phyloP scores from a whole-genome alignment of 2,797 vertebrate genomes.

The Squalus acanthias region DNA sequence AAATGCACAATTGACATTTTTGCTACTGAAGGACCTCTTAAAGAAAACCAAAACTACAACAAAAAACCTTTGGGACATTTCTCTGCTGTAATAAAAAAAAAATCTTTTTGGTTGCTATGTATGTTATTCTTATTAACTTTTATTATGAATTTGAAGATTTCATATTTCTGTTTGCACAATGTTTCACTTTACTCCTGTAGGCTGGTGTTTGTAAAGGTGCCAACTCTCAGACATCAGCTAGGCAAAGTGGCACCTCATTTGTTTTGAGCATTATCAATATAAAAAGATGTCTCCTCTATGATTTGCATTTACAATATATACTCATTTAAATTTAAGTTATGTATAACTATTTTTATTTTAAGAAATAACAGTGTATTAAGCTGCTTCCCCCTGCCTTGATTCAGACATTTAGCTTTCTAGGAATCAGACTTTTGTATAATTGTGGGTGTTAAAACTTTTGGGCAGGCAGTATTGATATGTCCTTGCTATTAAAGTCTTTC shows the following conservation, averaged over 20 bases:
- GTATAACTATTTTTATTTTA: neutral
- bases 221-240: neutral
- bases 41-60: neutral
- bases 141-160: neutral
- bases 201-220: neutral
- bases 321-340: slow-evolving; percentile 31
- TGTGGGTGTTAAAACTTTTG: slow-evolving; percentile 32
- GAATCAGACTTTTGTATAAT: neutral
- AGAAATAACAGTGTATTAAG: neutral
- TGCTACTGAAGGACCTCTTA: slow-evolving; percentile 26
- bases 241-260: neutral
- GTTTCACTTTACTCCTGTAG: neutral
- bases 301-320: slow-evolving; percentile 12
- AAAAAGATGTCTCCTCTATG: slow-evolving; percentile 19
- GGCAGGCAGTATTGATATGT: neutral
- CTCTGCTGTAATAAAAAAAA: neutral
- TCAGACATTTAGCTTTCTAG: slow-evolving; percentile 13
- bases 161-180: slow-evolving; percentile 22
- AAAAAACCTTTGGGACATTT: neutral
- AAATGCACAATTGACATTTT: slow-evolving; percentile 27
- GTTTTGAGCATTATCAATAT: neutral
- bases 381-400: neutral
- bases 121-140: neutral
- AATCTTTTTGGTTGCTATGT: neutral
- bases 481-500: slow-evolving; percentile 20